A percentile compares a stretch with the other conserved stretches of the same genome.
Conservation (phyloP, 2,888 invertebrate genomes). For the Holacanthella duospinosa region DNA sequence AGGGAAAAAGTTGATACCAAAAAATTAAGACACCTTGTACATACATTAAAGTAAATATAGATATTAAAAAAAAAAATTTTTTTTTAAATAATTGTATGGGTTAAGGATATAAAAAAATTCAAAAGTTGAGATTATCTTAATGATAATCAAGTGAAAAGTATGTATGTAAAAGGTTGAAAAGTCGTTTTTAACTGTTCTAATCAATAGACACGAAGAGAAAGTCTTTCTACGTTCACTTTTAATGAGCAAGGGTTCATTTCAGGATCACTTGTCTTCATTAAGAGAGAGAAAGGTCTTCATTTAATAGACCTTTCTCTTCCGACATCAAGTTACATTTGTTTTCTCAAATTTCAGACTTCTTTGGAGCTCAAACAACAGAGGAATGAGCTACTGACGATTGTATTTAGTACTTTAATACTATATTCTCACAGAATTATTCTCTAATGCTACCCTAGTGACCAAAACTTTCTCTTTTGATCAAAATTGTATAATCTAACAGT, state of each 20-base stretch:
- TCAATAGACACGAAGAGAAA: slow-evolving; percentile 10
- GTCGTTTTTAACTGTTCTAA: slow-evolving; percentile 15
- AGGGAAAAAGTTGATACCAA: no score
- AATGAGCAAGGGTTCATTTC: slow-evolving; percentile 22
- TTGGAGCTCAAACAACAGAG: neutral
- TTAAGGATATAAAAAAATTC: no score
- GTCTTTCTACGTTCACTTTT: slow-evolving; percentile 13
- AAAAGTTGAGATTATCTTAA: neutral
- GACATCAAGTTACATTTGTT: slow-evolving; percentile 2
- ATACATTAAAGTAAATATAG: no score
- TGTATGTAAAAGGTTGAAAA: slow-evolving; percentile 4
- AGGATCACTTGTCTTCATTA: slow-evolving; percentile 25
- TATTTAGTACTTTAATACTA: neutral
- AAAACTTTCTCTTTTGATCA: neutral
- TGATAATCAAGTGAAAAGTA: neutral
- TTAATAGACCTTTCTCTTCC: slow-evolving; percentile 5
- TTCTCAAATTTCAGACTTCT: neutral
- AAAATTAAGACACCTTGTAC: no score
- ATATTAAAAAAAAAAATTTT: no score
- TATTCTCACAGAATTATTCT: neutral
- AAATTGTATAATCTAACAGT: no score
- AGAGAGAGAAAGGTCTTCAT: slow-evolving; percentile 6
- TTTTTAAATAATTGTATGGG: no score
- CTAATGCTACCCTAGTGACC: neutral
- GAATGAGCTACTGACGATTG: neutral